Base-by-base conservation (phyloP, 2,888 invertebrate genomes). In the Gari tellinella region DNA sequence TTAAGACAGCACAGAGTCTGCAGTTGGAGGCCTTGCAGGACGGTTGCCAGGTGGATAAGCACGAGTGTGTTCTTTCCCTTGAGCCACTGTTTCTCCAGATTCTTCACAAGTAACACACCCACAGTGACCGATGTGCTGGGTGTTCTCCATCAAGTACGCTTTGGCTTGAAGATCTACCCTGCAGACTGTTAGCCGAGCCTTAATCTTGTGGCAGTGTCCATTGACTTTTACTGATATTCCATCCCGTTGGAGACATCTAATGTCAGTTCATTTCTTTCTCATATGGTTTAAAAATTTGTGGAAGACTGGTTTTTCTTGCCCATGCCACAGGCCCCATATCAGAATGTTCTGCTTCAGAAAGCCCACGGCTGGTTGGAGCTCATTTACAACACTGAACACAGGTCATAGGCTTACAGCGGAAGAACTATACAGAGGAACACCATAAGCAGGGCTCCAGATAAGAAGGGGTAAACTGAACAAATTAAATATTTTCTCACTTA, bases 311-410 rank as follows among this genome's bases (percentile, higher is more conserved):
- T 74, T 74, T 38, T 60, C 68, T n/a, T 19, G 19, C 23, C 48
- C 61, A 40, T 74, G 68, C 74, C 74, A 74, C 8, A 74, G 19
- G 14, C 74, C 74, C 74, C 74, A 74, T 25, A 69, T 37, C 10
- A 74, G 58, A 31, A 74, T 55, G 38, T 74, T 74, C 41, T 56
- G 43, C 43, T 31, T 31, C 31, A 31, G 10, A 31, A 31, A 31
- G 5, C 31, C 10, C 31, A 31, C 4, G 4, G 31, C 31, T 31
- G 31, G 31, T 4, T 31, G 31, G 4, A 31, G 31, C 31, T 31
- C 31, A 31, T 31, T 31, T 4, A 31, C 10, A 31, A 31, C 10
- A 7, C 4, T 7, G 4, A 7, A 31, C 31, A 31, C 31, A 7
- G 31, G 31, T 10, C 31, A 31, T 31, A 31, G 31, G 4, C 31